Base-by-base conservation (phyloP, 2,113 vertebrate genomes). In the Vidua macroura region DNA sequence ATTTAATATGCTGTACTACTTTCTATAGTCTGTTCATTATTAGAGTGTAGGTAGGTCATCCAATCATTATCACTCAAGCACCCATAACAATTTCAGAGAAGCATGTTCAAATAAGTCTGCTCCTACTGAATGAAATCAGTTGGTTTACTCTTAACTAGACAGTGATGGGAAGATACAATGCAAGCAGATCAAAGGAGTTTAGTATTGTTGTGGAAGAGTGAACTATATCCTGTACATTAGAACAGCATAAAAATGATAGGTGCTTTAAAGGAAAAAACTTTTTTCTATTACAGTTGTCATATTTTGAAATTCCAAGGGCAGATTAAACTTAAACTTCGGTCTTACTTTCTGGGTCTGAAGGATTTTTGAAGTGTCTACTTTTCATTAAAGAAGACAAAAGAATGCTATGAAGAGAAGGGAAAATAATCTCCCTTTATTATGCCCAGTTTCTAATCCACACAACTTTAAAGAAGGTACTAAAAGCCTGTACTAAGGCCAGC, bases 21-120 rank as follows among this genome's bases (percentile, higher is more conserved):
- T 95, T 72, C 88, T 90, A 44, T 72, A 81, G 78, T 95, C 95
- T 94, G 85, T 70, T 96, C 85, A 80, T 96, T 97, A 95, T 88
- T 73, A 93, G 46, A 91, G 64, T 75, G 68, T 93, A 88, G 90
- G 72, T 60, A 92, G 92, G 88, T 96, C 96, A 97, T 93, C 60
- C 83, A 96, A 88, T 94, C 83, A 92, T 94, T 95, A 92, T 93
- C 85, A 90, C 53, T 96, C 83, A 90, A 88, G 76, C 31, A 86
- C 76, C 68, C 64, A 75, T 93, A 90, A 90, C 53, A 83, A 72
- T 95, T 96, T 83, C 49, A 78, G 43, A 90, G 72, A 67, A 80
- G 33, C 43, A 33, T 56, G 56, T 87, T 90, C 84, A 90, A 90
- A 37, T 84, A 82, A 94, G 25, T 89, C 67, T 91, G 49, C 62